phyloP scores from a whole-genome alignment of 2,888 invertebrate species.

The Habroteleia sp. region DNA sequence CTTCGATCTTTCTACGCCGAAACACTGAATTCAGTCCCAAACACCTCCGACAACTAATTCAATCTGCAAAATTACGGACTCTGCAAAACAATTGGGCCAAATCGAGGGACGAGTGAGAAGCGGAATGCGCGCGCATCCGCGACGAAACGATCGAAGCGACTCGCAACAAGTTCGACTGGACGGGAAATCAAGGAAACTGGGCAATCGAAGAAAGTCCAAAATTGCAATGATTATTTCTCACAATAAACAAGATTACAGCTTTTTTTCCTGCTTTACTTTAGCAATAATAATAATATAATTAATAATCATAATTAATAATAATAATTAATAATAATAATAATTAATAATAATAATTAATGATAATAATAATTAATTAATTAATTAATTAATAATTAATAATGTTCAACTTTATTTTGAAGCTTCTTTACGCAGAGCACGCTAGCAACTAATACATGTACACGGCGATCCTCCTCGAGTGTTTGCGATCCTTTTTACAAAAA shows the following conservation, averaged over 20 bases:
- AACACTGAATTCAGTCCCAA: conserved; percentile 59
- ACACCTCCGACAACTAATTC: conserved; percentile 45
- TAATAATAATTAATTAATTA: conserved; percentile 62
- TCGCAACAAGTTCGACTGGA: conserved; percentile 44
- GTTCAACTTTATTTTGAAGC: conserved; percentile 78
- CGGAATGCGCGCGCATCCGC: no score
- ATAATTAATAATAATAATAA: conserved; percentile 67
- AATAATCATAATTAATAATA: neutral
- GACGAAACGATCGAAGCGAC: conserved; percentile 36
- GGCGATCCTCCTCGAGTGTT: conserved; percentile 46
- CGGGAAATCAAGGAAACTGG: conserved; percentile 54
- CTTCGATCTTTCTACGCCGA: conserved; percentile 38
- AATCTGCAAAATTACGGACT: no score
- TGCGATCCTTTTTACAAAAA: conserved; percentile 76
- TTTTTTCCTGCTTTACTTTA: conserved; percentile 63
- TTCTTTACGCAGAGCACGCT: conserved; percentile 77
- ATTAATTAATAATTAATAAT: conserved; percentile 71
- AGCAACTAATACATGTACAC: conserved; percentile 68
- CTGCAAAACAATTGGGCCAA: no score
- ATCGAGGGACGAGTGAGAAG: no score
- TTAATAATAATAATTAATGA: conserved; percentile 62
- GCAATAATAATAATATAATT: neutral
- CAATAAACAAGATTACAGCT: conserved; percentile 78
- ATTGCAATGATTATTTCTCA: conserved; percentile 75
- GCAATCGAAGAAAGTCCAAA: conserved; percentile 58